phyloP scores from a whole-genome alignment of 2,797 vertebrate species.

The Danio kyathit region DNA sequence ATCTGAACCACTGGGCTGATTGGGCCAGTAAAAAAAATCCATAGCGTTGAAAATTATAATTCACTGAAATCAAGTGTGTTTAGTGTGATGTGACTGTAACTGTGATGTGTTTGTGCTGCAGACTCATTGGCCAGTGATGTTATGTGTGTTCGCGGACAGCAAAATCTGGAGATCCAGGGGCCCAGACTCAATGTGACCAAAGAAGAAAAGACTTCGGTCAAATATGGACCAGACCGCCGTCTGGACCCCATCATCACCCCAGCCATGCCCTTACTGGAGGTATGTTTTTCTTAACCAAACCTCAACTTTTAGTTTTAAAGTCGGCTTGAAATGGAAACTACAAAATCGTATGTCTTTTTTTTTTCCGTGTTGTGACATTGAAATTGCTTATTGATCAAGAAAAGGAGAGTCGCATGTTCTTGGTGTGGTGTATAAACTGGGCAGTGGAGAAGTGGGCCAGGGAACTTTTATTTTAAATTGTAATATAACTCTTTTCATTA shows the following conservation, averaged over 20 bases:
- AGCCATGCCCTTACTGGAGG: conserved; percentile 97
- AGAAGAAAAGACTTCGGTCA: conserved; percentile 94
- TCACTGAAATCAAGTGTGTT: neutral
- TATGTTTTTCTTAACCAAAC: conserved; percentile 63
- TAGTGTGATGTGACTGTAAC: neutral
- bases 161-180: conserved; percentile 94
- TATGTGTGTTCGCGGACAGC: conserved; percentile 88
- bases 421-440: conserved; percentile 92
- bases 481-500: too few species aligned
- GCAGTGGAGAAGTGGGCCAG: conserved; percentile 76
- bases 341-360: too few species aligned
- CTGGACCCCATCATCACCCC: conserved; percentile 91
- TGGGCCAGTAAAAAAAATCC: too few species aligned
- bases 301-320: too few species aligned
- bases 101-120: conserved; percentile 64
- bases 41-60: too few species aligned
- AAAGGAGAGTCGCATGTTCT: conserved; percentile 93
- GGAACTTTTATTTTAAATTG: too few species aligned
- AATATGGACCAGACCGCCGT: conserved; percentile 90
- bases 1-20: too few species aligned
- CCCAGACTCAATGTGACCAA: conserved; percentile 94
- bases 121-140: conserved; percentile 75
- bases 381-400: conserved; percentile 92
- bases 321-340: too few species aligned
- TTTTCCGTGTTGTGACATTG: too few species aligned